Evolutionary conservation across 2,113 vertebrate genomes (phyloP).

Genomic region (Vulpes lagopus): DNA sequence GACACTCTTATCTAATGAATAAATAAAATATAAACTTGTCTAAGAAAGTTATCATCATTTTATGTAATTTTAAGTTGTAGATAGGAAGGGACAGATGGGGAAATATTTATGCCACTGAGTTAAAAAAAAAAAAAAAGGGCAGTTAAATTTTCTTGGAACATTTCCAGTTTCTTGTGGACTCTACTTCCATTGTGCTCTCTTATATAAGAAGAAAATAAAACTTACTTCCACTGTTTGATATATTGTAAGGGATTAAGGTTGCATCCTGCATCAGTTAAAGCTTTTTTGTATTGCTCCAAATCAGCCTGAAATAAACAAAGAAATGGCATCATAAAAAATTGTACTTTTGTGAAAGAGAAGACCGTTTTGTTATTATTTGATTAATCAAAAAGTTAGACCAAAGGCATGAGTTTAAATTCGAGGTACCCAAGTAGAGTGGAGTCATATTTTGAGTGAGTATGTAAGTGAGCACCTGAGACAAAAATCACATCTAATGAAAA

Average conservation of each 20-base stretch:
- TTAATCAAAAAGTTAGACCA: neutral
- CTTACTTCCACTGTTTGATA: slow-evolving; percentile 99
- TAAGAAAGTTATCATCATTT: slow-evolving; percentile 18
- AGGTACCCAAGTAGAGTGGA: neutral
- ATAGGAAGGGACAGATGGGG: neutral
- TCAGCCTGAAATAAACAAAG: slow-evolving; percentile 91
- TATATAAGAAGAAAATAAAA: slow-evolving; percentile 70
- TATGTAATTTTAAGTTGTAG: slow-evolving; percentile 20
- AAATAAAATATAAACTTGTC: slow-evolving; percentile 24
- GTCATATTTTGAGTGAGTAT: neutral
- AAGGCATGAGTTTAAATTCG: slow-evolving; percentile 50
- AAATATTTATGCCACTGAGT: neutral
- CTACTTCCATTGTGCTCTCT: neutral
- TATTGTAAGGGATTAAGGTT: slow-evolving; percentile 96
- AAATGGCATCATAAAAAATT: slow-evolving; percentile 61
- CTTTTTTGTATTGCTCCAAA: slow-evolving; percentile 97
- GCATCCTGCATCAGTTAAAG: slow-evolving; percentile 93
- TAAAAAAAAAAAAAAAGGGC: slow-evolving; percentile 19
- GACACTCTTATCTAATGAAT: neutral
- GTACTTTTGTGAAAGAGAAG: slow-evolving; percentile 46
- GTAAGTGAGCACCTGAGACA: neutral
- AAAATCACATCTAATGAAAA: slow-evolving; percentile 24
- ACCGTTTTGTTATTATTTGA: neutral
- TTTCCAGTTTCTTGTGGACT: slow-evolving; percentile 41
- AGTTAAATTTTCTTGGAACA: slow-evolving; percentile 38